A percentile compares a stretch with the other conserved stretches of the same genome.
phyloP scores from a whole-genome alignment of 2,888 invertebrate genomes.

The Fabriciana adippe region DNA sequence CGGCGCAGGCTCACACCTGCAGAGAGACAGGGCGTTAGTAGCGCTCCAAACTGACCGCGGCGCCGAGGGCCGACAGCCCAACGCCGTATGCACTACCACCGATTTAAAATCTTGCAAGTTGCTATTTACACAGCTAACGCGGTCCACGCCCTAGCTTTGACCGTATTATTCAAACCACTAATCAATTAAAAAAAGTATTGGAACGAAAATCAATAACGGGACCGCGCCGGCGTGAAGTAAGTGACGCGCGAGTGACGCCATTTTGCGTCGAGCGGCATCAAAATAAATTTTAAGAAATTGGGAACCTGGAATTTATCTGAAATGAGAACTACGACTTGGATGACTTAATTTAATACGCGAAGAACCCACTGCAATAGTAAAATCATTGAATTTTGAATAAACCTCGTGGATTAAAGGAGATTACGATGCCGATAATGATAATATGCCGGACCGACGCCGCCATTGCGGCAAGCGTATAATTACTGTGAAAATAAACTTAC shows the following conservation, averaged over 20 bases:
- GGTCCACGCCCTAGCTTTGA: slow-evolving; percentile 49
- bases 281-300: slow-evolving; percentile 58
- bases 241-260: slow-evolving; percentile 80
- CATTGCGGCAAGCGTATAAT: slow-evolving; percentile 64
- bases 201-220: slow-evolving; percentile 64
- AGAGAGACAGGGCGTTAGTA: slow-evolving; percentile 83
- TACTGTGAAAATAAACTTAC: slow-evolving; percentile 59
- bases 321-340: slow-evolving; percentile 73
- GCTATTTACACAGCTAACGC: slow-evolving; percentile 45
- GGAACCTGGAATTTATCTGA: slow-evolving; percentile 67
- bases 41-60: slow-evolving; percentile 74
- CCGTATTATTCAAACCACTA: slow-evolving; percentile 56
- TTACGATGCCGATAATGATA: slow-evolving; percentile 65
- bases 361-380: slow-evolving; percentile 65
- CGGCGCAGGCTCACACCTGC: slow-evolving; percentile 82
- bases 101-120: slow-evolving; percentile 78
- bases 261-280: slow-evolving; percentile 77
- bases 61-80: slow-evolving; percentile 41
- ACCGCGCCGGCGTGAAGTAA: slow-evolving; percentile 70
- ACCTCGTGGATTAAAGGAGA: slow-evolving; percentile 69
- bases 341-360: slow-evolving; percentile 59
- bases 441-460: slow-evolving; percentile 75
- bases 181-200: slow-evolving; percentile 50
- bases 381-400: slow-evolving; percentile 74
- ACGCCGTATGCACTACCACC: slow-evolving; percentile 61